A percentile compares a stretch with the other conserved stretches of the same genome.
phyloP scores from a whole-genome alignment of 53 echinoderm and acorn worm genomes.

The Pentamera pediparva region DNA sequence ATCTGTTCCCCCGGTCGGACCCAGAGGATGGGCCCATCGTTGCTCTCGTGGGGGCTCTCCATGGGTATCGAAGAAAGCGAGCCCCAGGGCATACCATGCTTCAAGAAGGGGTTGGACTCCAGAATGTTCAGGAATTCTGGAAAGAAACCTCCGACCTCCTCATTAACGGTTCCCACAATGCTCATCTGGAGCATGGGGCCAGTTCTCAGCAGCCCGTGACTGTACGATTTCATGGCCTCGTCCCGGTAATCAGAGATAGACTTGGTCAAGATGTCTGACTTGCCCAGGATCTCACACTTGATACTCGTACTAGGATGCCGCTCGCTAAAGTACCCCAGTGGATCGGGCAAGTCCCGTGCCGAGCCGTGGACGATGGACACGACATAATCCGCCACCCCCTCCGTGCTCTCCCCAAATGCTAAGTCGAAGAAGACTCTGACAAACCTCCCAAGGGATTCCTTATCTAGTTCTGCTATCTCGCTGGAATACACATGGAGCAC shows the following conservation, averaged over 20 bases:
- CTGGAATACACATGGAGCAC: slow-evolving; percentile 89
- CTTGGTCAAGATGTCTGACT: slow-evolving; percentile 89
- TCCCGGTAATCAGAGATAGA: slow-evolving; percentile 75
- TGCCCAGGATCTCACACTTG: slow-evolving; percentile 84
- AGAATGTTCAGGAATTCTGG: slow-evolving; percentile 75
- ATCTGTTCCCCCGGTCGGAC: slow-evolving; percentile 96
- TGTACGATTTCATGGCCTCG: slow-evolving; percentile 70
- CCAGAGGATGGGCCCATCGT: slow-evolving; percentile 98
- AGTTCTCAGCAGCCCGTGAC: slow-evolving; percentile 75
- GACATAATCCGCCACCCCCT: slow-evolving; percentile 70
- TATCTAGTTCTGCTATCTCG: slow-evolving; percentile 75
- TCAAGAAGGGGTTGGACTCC: slow-evolving; percentile 86
- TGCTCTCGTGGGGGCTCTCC: slow-evolving; percentile 72
- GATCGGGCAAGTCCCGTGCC: slow-evolving; percentile 64
- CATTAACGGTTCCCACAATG: slow-evolving; percentile 95
- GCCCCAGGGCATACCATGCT: slow-evolving; percentile 95
- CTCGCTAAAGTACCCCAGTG: slow-evolving; percentile 65
- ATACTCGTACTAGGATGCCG: slow-evolving; percentile 74
- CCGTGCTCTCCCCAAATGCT: slow-evolving; percentile 63
- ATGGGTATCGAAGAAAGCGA: slow-evolving; percentile 59
- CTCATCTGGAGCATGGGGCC: slow-evolving; percentile 94
- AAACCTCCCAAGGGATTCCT: slow-evolving; percentile 70
- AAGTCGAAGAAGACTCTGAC: slow-evolving; percentile 65
- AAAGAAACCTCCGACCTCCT: slow-evolving; percentile 96
- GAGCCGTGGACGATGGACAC: slow-evolving; percentile 93